These are phyloP conservation scores for Melanophora roralis DNA, from an alignment of 2,888 invertebrate species.

Conservation along the genomic window DNA sequence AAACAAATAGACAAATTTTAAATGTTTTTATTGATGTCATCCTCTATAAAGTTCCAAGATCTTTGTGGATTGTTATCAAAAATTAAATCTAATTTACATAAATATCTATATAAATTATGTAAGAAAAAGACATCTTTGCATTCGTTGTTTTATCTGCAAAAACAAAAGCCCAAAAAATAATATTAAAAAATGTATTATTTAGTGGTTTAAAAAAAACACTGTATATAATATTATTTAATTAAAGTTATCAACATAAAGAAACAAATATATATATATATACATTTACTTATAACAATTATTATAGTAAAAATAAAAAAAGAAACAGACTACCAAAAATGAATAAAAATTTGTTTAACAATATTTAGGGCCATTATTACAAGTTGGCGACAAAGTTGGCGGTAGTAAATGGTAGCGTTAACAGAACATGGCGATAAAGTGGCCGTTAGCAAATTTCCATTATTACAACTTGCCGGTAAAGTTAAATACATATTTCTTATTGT, in stretches of 20 bases:
- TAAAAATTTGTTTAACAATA: constrained; percentile 30
- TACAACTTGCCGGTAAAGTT: no score
- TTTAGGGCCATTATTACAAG: no score
- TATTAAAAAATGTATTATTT: constrained; percentile 46
- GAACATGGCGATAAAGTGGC: no score
- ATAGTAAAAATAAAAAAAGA: constrained; percentile 5
- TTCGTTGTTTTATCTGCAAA: constrained; percentile 60
- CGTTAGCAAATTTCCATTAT: no score
- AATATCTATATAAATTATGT: neutral
- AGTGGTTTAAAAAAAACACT: constrained; percentile 16
- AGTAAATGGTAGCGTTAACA: no score
- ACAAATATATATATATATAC: constrained; percentile 25
- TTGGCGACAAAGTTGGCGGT: no score
- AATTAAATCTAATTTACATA: neutral
- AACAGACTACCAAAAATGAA: constrained; percentile 16
- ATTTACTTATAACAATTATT: neutral
- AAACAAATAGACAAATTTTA: constrained; percentile 39
- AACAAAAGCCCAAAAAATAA: constrained; percentile 45
- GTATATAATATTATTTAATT: constrained; percentile 50
- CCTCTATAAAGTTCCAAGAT: neutral
- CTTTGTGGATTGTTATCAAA: constrained; percentile 29
- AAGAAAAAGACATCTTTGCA: constrained; percentile 52
- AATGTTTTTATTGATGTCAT: constrained; percentile 56
- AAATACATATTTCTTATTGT: no score
- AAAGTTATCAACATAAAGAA: constrained; percentile 62